Percentiles rank a stretch among this genome's conserved stretches.
Evolutionary conservation across 1,140 invertebrate species (phyloP).

Genomic region (Glomeris maerens): DNA sequence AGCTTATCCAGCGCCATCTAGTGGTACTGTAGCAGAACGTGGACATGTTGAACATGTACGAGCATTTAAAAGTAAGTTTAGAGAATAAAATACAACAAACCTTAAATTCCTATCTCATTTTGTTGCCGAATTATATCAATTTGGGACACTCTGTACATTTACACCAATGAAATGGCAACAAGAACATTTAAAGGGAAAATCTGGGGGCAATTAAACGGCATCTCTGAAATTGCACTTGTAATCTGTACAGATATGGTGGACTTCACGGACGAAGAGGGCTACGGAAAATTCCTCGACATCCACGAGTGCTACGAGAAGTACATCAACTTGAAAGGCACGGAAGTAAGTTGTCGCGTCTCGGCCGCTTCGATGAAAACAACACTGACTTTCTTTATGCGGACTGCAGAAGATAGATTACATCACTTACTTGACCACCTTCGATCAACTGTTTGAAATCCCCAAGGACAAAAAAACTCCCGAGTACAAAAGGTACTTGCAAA

Average conservation of each 20-base stretch:
- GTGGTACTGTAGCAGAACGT: too few relatives aligned
- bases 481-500: conserved; percentile 71
- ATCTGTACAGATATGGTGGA: conserved; percentile 60
- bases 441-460: conserved; percentile 90
- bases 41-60: too few relatives aligned
- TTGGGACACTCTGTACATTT: too few relatives aligned
- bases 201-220: neutral
- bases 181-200: too few relatives aligned
- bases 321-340: conserved; percentile 91
- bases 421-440: conserved; percentile 82
- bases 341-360: conserved; percentile 38
- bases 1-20: too few relatives aligned
- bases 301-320: conserved; percentile 93
- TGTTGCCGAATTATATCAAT: too few relatives aligned
- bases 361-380: neutral
- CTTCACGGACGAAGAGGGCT: conserved; percentile 99
- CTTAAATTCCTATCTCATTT: too few relatives aligned
- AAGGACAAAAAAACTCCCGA: conserved; percentile 87
- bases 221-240: neutral
- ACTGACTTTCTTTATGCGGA: conserved; percentile 10
- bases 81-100: too few relatives aligned
- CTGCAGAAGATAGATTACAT: conserved; percentile 90
- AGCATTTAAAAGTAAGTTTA: too few relatives aligned
- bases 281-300: conserved; percentile 97
- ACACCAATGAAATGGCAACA: too few relatives aligned